phyloP scores from a whole-genome alignment of 2,888 invertebrate species.

The Yponomeuta evonymella region DNA sequence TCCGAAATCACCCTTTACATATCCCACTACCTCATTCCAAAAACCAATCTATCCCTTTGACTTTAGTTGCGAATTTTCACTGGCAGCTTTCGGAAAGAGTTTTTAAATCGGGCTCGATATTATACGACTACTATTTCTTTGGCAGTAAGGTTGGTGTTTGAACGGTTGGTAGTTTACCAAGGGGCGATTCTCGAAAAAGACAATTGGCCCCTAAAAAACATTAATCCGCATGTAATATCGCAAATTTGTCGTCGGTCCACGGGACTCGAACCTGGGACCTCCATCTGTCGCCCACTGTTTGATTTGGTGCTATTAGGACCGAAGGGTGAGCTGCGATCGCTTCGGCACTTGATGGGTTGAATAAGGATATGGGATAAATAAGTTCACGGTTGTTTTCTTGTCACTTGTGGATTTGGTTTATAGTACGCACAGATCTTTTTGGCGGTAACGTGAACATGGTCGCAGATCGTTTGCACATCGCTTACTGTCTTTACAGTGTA shows the following conservation, averaged over 20 bases:
- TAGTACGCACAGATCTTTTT: too few species aligned
- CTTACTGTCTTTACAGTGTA: too few species aligned
- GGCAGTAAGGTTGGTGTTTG: constrained; percentile 28
- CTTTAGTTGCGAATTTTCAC: background rate
- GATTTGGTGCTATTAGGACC: constrained; percentile 62
- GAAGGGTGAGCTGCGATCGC: constrained; percentile 27
- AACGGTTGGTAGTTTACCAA: constrained; percentile 6
- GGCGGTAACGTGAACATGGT: too few species aligned
- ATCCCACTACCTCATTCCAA: constrained; percentile 41
- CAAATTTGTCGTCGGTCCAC: constrained; percentile 72
- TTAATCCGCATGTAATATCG: constrained; percentile 76
- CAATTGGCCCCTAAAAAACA: constrained; percentile 77
- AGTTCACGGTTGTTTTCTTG: background rate
- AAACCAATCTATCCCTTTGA: constrained; percentile 14
- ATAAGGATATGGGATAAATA: background rate
- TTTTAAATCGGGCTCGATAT: constrained; percentile 19
- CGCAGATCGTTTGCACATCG: too few species aligned
- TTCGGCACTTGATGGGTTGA: constrained; percentile 40
- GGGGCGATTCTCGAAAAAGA: constrained; percentile 64
- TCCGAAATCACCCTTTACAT: constrained; percentile 72
- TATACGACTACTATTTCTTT: constrained; percentile 27
- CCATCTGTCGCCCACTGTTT: constrained; percentile 62
- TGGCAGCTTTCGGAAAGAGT: background rate
- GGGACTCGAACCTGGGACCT: constrained; percentile 46
- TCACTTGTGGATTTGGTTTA: too few species aligned